Evolutionary conservation across 2,888 invertebrate species (phyloP), one percentile per base, ranked within the genome.

Genomic region (Anodontia alba): DNA sequence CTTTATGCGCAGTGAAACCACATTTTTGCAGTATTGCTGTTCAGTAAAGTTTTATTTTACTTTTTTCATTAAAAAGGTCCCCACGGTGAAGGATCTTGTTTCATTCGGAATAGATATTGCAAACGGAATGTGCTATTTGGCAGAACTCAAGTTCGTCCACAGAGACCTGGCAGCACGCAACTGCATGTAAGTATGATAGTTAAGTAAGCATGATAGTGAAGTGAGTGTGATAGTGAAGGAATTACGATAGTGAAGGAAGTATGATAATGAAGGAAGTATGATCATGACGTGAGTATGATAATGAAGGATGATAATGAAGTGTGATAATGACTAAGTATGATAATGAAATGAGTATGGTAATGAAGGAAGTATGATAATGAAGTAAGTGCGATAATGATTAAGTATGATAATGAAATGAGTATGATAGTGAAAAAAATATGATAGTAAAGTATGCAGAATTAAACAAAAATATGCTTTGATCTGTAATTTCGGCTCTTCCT

Each of bases 121-220:
- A 0, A 92, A 94, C 69, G 95, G 95, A 67, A 95, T 95, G 95
- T 91, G 93, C 23, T 95, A 95, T 84, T 90, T 95, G 54, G 92
- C 95, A 17, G 91, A 93, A 33, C 92, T 94, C 57, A 95, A 95
- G 84, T 95, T 95, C 88, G 94, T 95, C 38, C 95, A 95, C 88
- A 89, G 95, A 74, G 95, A 95, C 90, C 88, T 95, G 70, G 95
- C 95, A 0, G 95, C 95, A 20, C 91, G 95, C 80, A 95, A 95
- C 88, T 95, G 95, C 94, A 95, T 95, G 95, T 95, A 90, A 91
- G 95, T 92, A 92, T 38, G 12, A 38, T 38, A 8, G 38, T 38
- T 12, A 12, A 38, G 7, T 38, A 38, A 38, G 2, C 12, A 20
- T 38, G 23, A 54, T 8, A 54, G 8, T 5, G 5, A 26, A 54